Conservation (phyloP, 2,888 invertebrate genomes). For the Ochlodes sylvanus region DNA sequence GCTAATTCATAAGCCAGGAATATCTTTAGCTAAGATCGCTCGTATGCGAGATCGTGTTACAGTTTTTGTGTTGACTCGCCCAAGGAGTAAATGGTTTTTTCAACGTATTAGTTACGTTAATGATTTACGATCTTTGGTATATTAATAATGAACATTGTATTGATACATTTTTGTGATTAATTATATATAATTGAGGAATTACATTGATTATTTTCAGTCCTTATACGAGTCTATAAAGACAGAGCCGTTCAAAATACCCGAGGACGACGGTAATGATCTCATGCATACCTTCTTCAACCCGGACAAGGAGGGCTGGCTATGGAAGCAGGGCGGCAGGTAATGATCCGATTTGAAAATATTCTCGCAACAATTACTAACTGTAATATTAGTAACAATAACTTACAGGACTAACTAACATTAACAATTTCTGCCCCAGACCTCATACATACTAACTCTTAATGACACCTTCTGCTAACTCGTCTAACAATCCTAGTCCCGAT, state of each 20-base stretch:
- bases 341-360: background rate
- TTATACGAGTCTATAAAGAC: slow-evolving; percentile 99
- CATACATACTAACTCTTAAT: too few species aligned
- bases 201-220: slow-evolving; percentile 86
- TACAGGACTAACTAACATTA: too few species aligned
- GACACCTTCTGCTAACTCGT: too few species aligned
- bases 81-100: too few species aligned
- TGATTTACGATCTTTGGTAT: too few species aligned
- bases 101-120: too few species aligned
- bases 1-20: background rate
- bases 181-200: background rate
- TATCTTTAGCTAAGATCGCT: background rate
- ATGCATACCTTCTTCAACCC: slow-evolving; percentile 99
- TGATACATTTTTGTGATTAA: background rate
- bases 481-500: too few species aligned
- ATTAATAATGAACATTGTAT: background rate
- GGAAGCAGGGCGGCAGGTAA: slow-evolving; percentile 96
- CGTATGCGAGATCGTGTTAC: background rate
- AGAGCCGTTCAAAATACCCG: slow-evolving; percentile 99
- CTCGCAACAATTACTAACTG: too few species aligned
- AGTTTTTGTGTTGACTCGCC: background rate
- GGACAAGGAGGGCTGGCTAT: slow-evolving; percentile 99
- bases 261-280: slow-evolving; percentile 99
- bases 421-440: too few species aligned
- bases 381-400: too few species aligned